These are phyloP conservation scores for Magallana ariakensis DNA, from an alignment of 1,140 invertebrate genomes.

Conservation along the genomic window DNA sequence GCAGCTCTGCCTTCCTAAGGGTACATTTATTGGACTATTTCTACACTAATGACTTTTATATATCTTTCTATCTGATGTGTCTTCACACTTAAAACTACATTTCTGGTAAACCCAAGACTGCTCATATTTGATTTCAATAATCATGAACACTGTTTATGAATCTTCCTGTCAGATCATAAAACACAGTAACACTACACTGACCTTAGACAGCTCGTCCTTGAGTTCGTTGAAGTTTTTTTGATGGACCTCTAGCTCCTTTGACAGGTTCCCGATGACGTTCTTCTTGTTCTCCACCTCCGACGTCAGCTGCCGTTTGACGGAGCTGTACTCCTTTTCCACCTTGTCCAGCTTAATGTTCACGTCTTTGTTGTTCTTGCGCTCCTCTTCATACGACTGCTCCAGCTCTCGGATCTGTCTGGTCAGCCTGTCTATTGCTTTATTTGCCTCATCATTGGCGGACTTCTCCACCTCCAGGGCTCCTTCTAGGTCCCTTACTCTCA, in stretches of 20 bases:
- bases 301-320: conserved; percentile 69
- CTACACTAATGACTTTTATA: background rate
- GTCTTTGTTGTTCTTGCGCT: conserved; percentile 69
- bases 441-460: conserved; percentile 72
- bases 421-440: conserved; percentile 73
- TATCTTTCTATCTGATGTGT: too few relatives aligned
- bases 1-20: background rate
- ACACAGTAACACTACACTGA: conserved; percentile 36
- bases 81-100: too few relatives aligned
- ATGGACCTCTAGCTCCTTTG: conserved; percentile 76
- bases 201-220: conserved; percentile 77
- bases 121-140: too few relatives aligned
- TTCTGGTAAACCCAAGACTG: too few relatives aligned
- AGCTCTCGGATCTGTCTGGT: conserved; percentile 71
- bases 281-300: conserved; percentile 77
- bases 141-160: too few relatives aligned
- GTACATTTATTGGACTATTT: background rate
- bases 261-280: conserved; percentile 72
- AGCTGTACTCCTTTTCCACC: conserved; percentile 73
- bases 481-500: conserved; percentile 75
- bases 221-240: conserved; percentile 78
- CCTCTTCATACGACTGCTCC: conserved; percentile 76
- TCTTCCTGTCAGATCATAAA: too few relatives aligned
- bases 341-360: conserved; percentile 69
- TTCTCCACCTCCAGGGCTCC: conserved; percentile 75